Base-by-base conservation (phyloP, 2,797 vertebrate species). In the Thaleichthys pacificus region DNA sequence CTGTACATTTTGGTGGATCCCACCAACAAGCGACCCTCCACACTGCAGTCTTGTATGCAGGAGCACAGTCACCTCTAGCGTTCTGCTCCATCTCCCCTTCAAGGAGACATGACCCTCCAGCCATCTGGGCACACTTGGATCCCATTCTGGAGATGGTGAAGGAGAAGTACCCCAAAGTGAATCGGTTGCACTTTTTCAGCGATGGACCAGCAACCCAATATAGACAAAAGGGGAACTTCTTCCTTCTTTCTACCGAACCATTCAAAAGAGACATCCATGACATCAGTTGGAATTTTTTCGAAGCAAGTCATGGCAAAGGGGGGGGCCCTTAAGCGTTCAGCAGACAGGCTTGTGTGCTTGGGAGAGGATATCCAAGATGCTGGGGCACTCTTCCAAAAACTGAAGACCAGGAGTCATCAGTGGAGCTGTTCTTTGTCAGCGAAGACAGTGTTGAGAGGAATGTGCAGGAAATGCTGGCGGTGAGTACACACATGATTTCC, bases 11-110 rank as follows among this genome's bases (percentile, higher is more conserved):
- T 58, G 57, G 71, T 5, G 68, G 68, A 49, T 65, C 57, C 9
- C 74, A 71, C 68, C 8, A 77, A 54, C n/a, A n/a, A n/a, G n/a
- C n/a, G n/a, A n/a, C 17, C 66, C 73, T n/a, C 76, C 73, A 26
- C 26, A 26, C 26, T 26, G 26, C 1, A 26, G 26, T 26, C 26
- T 26, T 26, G 1, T 26, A 26, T 57, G 74, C 56, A 22, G 56
- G 73, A 7, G 76, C 66, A 15, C 49, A 62, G 38, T 26, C 32
- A 5, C 75, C 70, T 5, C 5, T 66, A 2, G 1, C 35, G 6
- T 72, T 77, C 38, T 73, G 61, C 26, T 69, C 71, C 21, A 73
- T 77, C 8, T 77, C 66, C 3, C 70, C 61, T 12, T 73, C 71
- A 6, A n/a, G 14, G 22, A 60, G 70, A 26, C 66, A 77, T 56